Base-by-base conservation (phyloP, 2,888 invertebrate species). In the Tromatobia lineatoria region DNA sequence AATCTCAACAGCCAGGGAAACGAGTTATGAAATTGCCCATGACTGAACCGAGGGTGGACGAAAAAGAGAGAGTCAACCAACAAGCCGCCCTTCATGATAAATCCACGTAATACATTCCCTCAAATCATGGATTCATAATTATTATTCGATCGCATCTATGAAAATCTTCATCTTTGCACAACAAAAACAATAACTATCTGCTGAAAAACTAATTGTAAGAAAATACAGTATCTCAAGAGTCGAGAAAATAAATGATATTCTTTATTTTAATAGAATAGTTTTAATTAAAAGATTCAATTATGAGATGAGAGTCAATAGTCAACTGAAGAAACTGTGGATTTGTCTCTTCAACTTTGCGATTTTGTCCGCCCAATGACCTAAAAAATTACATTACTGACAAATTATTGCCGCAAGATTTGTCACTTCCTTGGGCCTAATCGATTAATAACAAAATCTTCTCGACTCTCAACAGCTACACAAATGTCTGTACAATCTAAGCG, bases 311-410 rank as follows among this genome's bases (percentile, higher is more conserved):
- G n/a, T n/a, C n/a, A n/a, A n/a, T n/a, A n/a, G n/a, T n/a, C n/a
- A n/a, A n/a, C n/a, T n/a, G n/a, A n/a, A n/a, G n/a, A n/a, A n/a
- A n/a, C n/a, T n/a, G n/a, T n/a, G n/a, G n/a, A n/a, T n/a, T n/a
- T n/a, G n/a, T n/a, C n/a, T n/a, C n/a, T n/a, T n/a, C n/a, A 59
- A 18, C 57, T 38, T 45, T 20, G 70, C 81, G 73, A 82, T 81
- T 74, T 71, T 78, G 85, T 77, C 69, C 83, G 87, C 86, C 85
- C 86, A 87, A 87, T 85, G 86, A 82, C 83, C 80, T 85, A 87
- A 79, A 83, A 84, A 87, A 87, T 88, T 86, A 85, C 86, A 84
- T 87, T 87, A 87, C 73, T 80, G 83, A 66, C 83, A 78, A 87
- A 85, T 85, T 85, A 84, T 78, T 80, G 82, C 83, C 64, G 59